Evolutionary conservation across 2,113 vertebrate genomes (phyloP), one percentile per base, ranked within the genome.

Genomic region (Gadus macrocephalus): DNA sequence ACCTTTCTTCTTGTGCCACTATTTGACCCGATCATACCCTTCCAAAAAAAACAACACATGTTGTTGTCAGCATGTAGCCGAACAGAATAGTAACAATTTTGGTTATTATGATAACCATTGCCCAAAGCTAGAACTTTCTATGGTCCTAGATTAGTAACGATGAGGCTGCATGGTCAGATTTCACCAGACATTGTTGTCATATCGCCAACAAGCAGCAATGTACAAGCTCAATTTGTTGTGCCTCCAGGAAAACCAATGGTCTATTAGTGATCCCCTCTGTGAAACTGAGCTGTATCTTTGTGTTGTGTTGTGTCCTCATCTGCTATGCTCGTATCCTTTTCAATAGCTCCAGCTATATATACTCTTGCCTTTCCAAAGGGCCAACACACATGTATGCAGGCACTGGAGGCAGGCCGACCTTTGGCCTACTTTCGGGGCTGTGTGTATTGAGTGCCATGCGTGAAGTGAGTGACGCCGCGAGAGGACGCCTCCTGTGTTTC

Each of bases 381-480:
- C 67, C 67, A 69, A 78, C 83, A 80, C 80, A 88, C 83, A 89
- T 83, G 83, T 78, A 85, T 62, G 77, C 69, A 72, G 55, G 42
- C 6, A 49, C 9, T 12, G 42, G 9, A 80, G 72, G 62, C 72
- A 82, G 74, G 53, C 71, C 83, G 85, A 93, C 88, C 91, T 84
- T 88, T 90, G 75, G 62, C 89, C 89, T 85, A 91, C 82, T 89
- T 92, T 85, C 63, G 56, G 66, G 11, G 2, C 11, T 67, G 76
- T 68, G 62, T 9, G 42, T 49, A 49, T 49, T 49, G 42, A 49
- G 42, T 49, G 42, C 12, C 42, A 49, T 49, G 42, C 12, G 42
- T 49, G 42, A 8, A 11, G 38, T 42, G 38, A 1, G 38, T 42
- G 38, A 8, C 38, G 25, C 25, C 2, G 25, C 25, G 25, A 35